A percentile compares a stretch with the other conserved stretches of the same genome.
These are phyloP conservation scores for Drosophila rhopaloa DNA, from an alignment of 1,140 invertebrate genomes.

Conservation along the genomic window DNA sequence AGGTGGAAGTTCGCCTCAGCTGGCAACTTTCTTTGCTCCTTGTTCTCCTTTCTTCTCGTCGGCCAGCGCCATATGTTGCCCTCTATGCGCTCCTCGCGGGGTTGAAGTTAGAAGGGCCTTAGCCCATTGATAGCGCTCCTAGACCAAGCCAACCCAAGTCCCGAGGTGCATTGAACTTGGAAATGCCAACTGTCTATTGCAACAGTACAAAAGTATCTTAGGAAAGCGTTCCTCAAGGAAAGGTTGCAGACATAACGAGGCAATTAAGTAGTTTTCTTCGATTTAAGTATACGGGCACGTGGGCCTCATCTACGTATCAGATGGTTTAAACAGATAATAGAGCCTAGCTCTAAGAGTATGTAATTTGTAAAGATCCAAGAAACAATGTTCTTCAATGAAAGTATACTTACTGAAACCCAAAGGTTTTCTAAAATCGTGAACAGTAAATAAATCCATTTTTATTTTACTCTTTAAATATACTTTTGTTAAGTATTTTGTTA, in stretches of 20 bases:
- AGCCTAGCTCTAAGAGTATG: too few species aligned
- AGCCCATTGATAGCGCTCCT: constrained; percentile 47
- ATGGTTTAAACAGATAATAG: background rate
- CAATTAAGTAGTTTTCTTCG: constrained; percentile 29
- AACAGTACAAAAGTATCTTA: constrained; percentile 8
- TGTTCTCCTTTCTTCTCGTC: constrained; percentile 27
- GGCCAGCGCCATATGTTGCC: constrained; percentile 57
- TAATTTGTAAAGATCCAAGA: background rate
- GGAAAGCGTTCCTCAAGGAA: constrained; percentile 13
- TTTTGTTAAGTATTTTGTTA: too few species aligned
- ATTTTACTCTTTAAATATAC: too few species aligned
- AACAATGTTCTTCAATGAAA: background rate
- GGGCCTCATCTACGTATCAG: background rate
- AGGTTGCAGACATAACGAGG: constrained; percentile 20
- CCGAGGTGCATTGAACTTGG: constrained; percentile 71
- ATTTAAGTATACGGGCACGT: constrained; percentile 24
- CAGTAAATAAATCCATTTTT: too few species aligned
- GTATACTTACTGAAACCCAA: background rate
- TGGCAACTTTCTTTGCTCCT: constrained; percentile 69
- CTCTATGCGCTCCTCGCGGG: constrained; percentile 40
- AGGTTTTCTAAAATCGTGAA: background rate
- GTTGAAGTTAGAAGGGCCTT: constrained; percentile 50
- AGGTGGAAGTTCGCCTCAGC: constrained; percentile 58
- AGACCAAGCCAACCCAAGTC: constrained; percentile 14
- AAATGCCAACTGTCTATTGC: constrained; percentile 13